Percentiles rank a stretch among this genome's conserved stretches.
These are phyloP conservation scores for Apodemia mormo DNA, from an alignment of 2,888 invertebrate genomes.

Conservation along the genomic window DNA sequence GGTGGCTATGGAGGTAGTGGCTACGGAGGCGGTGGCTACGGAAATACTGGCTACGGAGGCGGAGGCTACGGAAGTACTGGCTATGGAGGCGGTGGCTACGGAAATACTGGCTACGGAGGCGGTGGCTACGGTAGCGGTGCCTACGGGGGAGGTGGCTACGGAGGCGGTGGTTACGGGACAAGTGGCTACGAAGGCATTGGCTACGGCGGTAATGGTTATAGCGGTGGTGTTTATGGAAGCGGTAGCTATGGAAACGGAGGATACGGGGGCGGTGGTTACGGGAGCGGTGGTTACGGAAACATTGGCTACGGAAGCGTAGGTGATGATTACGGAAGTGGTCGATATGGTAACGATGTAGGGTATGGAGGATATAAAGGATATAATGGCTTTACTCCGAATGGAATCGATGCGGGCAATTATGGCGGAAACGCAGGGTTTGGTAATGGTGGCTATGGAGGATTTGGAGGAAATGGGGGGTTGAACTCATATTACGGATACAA, in stretches of 20 bases:
- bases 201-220: conserved; percentile 3
- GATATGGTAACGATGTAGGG: conserved; percentile 32
- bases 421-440: conserved; percentile 44
- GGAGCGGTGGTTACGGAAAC: conserved; percentile 18
- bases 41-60: neutral
- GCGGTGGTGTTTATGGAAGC: conserved; percentile 12
- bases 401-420: conserved; percentile 31
- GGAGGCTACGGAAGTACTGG: conserved; percentile 15
- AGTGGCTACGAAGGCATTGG: conserved; percentile 18
- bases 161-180: conserved; percentile 13
- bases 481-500: conserved; percentile 82
- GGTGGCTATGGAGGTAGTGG: conserved; percentile 16
- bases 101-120: neutral
- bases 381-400: conserved; percentile 24
- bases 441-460: conserved; percentile 65
- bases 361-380: conserved; percentile 26
- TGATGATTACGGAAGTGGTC: conserved; percentile 36
- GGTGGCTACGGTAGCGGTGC: conserved; percentile 16
- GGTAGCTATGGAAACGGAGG: conserved; percentile 35
- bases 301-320: conserved; percentile 8
- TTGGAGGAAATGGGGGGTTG: conserved; percentile 82
- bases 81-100: conserved; percentile 20
- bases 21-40: conserved; percentile 13
- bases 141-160: conserved; percentile 14
- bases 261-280: conserved; percentile 25